Evolutionary conservation across 1,140 invertebrate genomes (phyloP).

Genomic region (Drosophila murphyi): DNA sequence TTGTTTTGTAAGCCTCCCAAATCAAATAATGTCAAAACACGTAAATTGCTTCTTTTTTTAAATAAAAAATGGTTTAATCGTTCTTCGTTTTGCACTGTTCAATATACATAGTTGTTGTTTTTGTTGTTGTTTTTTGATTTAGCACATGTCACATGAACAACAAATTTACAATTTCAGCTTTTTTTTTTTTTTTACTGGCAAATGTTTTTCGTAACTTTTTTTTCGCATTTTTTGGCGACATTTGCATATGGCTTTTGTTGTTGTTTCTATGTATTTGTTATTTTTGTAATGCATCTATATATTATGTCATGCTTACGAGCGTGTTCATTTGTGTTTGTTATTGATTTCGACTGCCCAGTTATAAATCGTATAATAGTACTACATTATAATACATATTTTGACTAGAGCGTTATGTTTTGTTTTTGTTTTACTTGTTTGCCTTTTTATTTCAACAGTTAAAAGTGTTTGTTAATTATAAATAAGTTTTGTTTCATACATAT

Average conservation of each 20-base stretch:
- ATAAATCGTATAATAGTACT: conserved; percentile 30
- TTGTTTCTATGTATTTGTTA: conserved; percentile 45
- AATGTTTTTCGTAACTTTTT: conserved; percentile 9
- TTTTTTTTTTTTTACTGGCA: conserved; percentile 24
- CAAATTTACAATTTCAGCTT: conserved; percentile 35
- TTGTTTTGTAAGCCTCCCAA: background rate
- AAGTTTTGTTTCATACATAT: conserved; percentile 54
- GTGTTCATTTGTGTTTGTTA: conserved; percentile 19
- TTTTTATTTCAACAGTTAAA: conserved; percentile 63
- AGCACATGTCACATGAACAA: conserved; percentile 46
- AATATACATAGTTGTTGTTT: conserved; percentile 49
- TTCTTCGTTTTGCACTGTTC: conserved; percentile 47
- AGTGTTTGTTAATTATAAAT: conserved; percentile 47
- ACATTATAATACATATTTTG: conserved; percentile 28
- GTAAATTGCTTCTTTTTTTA: conserved; percentile 27
- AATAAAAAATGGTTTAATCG: conserved; percentile 72
- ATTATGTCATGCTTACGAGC: conserved; percentile 47
- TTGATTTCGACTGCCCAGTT: conserved; percentile 38
- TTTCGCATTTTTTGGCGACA: conserved; percentile 25
- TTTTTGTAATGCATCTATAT: conserved; percentile 49
- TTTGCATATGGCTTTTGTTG: conserved; percentile 44
- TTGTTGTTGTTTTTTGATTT: conserved; percentile 26
- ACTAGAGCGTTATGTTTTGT: conserved; percentile 41
- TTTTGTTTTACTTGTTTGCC: conserved; percentile 18
- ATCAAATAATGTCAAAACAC: conserved; percentile 32